These are phyloP conservation scores for Strigamia crassipes DNA, from an alignment of 2,888 invertebrate species.

Conservation along the genomic window DNA sequence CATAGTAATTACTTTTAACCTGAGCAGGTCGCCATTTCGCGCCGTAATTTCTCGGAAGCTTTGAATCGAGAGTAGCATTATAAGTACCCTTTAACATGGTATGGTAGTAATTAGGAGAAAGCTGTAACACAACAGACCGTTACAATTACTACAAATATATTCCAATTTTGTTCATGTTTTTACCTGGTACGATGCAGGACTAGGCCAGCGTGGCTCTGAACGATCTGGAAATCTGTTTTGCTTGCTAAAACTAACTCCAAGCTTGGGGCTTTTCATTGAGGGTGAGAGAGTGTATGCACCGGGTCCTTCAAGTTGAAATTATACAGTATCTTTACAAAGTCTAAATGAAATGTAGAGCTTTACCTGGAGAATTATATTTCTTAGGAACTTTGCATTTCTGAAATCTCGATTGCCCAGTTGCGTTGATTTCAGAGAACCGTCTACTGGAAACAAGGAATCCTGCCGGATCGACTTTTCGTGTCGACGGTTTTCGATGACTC, in stretches of 20 bases:
- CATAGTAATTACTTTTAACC: neutral
- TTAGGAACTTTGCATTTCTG: neutral
- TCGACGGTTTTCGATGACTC: neutral
- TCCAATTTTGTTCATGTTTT: neutral
- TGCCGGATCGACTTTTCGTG: neutral
- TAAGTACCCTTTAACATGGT: neutral
- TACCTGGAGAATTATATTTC: neutral
- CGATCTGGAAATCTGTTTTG: neutral
- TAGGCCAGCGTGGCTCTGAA: neutral
- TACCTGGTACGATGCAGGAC: neutral
- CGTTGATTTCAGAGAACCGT: neutral
- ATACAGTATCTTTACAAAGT: too few relatives aligned
- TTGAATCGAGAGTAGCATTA: neutral
- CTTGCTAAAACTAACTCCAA: neutral
- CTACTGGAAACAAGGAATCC: neutral
- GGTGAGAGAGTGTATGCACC: neutral
- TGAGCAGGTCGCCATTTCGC: conserved; percentile 1
- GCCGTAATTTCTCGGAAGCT: neutral
- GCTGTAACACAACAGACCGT: neutral
- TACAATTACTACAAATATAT: neutral
- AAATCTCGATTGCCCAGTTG: neutral
- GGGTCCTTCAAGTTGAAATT: neutral
- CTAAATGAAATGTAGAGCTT: neutral
- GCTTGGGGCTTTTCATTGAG: neutral
- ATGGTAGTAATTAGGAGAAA: neutral